Percentiles rank a stretch among this genome's conserved stretches.
These are phyloP conservation scores for Drosophila affinis DNA, from an alignment of 2,888 invertebrate species.

Conservation along the genomic window DNA sequence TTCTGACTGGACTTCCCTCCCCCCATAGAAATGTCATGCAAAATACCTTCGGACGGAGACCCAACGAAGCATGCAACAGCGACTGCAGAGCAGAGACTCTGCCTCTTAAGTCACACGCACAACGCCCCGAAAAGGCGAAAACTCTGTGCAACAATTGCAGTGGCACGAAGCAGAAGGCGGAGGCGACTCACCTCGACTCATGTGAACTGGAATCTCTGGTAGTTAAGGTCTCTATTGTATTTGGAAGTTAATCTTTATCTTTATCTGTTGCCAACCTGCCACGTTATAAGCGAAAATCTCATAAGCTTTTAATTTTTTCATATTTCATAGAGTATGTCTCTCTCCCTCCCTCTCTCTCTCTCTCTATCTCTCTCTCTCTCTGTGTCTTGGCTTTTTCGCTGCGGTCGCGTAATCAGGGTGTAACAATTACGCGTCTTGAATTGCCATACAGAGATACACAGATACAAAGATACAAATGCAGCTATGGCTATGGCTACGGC, in stretches of 20 bases:
- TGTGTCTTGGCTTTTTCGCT: conserved; percentile 24
- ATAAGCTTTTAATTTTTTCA: neutral
- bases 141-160: conserved; percentile 51
- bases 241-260: conserved; percentile 17
- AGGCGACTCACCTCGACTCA: conserved; percentile 2
- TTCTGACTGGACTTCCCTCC: neutral
- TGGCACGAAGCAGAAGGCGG: neutral
- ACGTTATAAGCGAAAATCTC: conserved; percentile 9
- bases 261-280: conserved; percentile 17
- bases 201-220: conserved; percentile 30
- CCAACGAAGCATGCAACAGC: conserved; percentile 39
- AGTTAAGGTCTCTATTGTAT: conserved; percentile 14
- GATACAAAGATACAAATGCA: conserved; percentile 24
- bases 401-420: conserved; percentile 82
- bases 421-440: conserved; percentile 82
- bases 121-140: conserved; percentile 51
- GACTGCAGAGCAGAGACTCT: conserved; percentile 13
- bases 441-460: conserved; percentile 52
- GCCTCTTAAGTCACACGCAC: conserved; percentile 53
- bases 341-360: no score
- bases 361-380: no score
- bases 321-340: neutral
- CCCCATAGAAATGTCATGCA: conserved; percentile 8
- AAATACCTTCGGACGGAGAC: conserved; percentile 30
- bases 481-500: conserved; percentile 39